phyloP scores from a whole-genome alignment of 2,888 invertebrate species.

The Trilocha varians region DNA sequence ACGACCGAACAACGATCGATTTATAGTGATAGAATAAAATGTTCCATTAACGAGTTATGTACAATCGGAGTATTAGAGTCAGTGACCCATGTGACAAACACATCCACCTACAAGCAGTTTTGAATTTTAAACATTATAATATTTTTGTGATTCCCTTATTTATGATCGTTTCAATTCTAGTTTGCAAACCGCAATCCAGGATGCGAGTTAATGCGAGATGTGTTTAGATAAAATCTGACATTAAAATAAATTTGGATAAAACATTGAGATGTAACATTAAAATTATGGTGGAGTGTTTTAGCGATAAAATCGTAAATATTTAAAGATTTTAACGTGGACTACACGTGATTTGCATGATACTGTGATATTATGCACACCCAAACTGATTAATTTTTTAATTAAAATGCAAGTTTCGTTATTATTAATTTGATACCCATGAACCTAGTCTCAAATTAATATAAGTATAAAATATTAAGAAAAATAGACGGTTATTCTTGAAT shows the following conservation, averaged over 20 bases:
- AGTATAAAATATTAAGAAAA: too few relatives aligned
- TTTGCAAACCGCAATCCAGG: constrained; percentile 7
- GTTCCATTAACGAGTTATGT: constrained; percentile 5
- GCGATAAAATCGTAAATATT: too few relatives aligned
- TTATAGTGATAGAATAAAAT: constrained; percentile 5
- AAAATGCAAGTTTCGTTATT: too few relatives aligned
- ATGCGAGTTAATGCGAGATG: neutral
- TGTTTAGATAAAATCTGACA: constrained; percentile 6
- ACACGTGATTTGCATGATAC: too few relatives aligned
- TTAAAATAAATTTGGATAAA: constrained; percentile 13
- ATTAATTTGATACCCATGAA: too few relatives aligned
- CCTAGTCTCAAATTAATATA: too few relatives aligned
- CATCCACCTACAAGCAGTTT: constrained; percentile 20
- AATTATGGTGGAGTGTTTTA: too few relatives aligned
- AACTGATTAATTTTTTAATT: too few relatives aligned
- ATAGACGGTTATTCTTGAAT: too few relatives aligned
- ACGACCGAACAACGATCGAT: constrained; percentile 1
- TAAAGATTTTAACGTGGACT: too few relatives aligned
- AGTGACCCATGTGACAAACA: constrained; percentile 21
- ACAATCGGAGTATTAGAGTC: constrained; percentile 20
- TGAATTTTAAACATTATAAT: constrained; percentile 16
- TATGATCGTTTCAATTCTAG: constrained; percentile 18
- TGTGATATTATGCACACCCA: too few relatives aligned
- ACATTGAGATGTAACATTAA: neutral
- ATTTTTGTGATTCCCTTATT: constrained; percentile 32